These are phyloP conservation scores for Bombus superbus DNA, from an alignment of 1,140 invertebrate genomes.

Conservation along the genomic window DNA sequence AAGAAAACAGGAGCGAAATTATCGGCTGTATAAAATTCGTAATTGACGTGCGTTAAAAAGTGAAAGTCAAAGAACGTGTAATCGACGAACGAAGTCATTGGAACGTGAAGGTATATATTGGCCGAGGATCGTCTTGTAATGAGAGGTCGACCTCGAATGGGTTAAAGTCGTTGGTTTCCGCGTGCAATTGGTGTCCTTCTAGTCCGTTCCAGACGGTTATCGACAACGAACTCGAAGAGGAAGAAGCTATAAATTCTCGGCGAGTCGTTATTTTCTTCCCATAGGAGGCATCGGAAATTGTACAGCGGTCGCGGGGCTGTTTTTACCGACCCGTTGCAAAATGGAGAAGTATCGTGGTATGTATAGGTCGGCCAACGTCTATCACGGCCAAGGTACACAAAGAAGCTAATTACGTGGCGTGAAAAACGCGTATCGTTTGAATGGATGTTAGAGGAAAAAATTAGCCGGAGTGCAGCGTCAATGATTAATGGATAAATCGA, in stretches of 20 bases:
- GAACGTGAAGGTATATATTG: not conserved
- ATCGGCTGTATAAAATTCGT: not conserved
- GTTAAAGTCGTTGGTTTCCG: not conserved
- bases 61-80: not conserved
- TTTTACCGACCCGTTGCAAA: not conserved
- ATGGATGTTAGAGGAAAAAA: not conserved
- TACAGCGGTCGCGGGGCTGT: not conserved
- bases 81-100: too few species aligned
- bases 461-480: not conserved
- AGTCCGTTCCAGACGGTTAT: not conserved
- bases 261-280: slow-evolving; percentile 17
- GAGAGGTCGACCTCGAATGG: not conserved
- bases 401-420: slow-evolving; percentile 13
- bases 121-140: not conserved
- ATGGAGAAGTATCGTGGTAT: not conserved
- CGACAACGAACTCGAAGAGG: not conserved
- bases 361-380: not conserved
- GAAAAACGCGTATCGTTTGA: slow-evolving; percentile 5
- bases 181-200: slow-evolving; percentile 6
- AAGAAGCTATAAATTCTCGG: slow-evolving; percentile 1
- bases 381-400: not conserved
- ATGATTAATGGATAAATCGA: slow-evolving; percentile 25
- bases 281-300: not conserved
- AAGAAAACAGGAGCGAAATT: not conserved
- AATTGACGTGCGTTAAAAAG: not conserved